Base-by-base conservation (phyloP, 2,888 invertebrate genomes). In the Epinotia bilunana region DNA sequence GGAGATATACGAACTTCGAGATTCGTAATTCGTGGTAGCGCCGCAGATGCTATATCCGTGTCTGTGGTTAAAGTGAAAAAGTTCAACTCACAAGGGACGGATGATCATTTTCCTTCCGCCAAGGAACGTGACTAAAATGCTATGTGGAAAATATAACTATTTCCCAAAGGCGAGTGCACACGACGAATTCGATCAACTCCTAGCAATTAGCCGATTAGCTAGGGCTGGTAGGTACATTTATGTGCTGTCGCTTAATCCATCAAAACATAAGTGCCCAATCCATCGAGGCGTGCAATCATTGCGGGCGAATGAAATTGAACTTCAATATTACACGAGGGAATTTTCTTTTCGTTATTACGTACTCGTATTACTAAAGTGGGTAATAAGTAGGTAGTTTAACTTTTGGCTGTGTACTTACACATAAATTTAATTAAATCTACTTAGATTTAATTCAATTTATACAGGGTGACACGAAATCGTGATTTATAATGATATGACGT, bases 201-300 rank as follows among this genome's bases (percentile, higher is more conserved):
- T 39, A 39, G 39, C 39, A 39, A 39, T 39, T 71, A 39, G n/a
- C 62, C 71, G 53, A 55, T 71, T 62, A 71, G 61, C 53, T 20
- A 20, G 12, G 39, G 18, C 20, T 58, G 39, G 39, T 39, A 39
- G 9, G 9, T 68, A 68, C n/a, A 49, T 16, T 6, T 53, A n/a
- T 53, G 53, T n/a, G 53, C 49, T 53, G n/a, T 68, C 68, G 53
- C 39, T 20, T 68, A 58, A 68, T 58, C 43, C 58, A 68, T 58
- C 58, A 68, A 58, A 57, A 20, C 39, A 16, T 57, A 68, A 58
- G 43, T 68, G 68, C 11, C 39, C 28, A 65, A 55, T 62, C 62
- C 53, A 62, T 20, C 20, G 62, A 12, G 53, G 39, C 20, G 39
- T 49, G n/a, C 61, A 49, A 28, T 60, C 16, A 70, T 43, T 46